A percentile compares a stretch with the other conserved stretches of the same genome.
phyloP scores from a whole-genome alignment of 2,113 vertebrate genomes.

The Chaetorhynchus papuensis region DNA sequence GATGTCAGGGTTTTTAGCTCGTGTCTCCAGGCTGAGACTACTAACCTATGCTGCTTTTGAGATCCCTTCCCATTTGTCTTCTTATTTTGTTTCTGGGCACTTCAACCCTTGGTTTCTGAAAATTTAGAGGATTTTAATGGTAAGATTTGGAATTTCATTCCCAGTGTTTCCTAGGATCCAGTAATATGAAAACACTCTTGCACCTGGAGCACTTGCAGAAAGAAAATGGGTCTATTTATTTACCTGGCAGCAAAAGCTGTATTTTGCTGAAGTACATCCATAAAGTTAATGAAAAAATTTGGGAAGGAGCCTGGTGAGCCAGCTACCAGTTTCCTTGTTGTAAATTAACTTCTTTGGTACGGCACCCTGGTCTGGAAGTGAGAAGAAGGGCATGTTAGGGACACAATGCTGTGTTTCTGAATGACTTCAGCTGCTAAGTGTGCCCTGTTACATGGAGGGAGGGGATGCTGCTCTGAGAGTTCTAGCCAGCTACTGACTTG shows the following conservation, averaged over 20 bases:
- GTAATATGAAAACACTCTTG: background rate
- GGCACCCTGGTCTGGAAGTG: background rate
- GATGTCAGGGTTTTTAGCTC: background rate
- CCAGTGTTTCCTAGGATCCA: background rate
- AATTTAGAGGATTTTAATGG: background rate
- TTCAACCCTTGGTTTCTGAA: background rate
- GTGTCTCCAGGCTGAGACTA: background rate
- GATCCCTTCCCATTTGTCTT: background rate
- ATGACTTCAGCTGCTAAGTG: background rate
- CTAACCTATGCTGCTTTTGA: background rate
- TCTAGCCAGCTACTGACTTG: background rate
- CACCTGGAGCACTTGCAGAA: background rate
- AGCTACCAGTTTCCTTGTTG: background rate
- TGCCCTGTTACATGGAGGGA: background rate
- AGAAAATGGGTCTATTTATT: background rate
- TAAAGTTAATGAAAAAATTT: background rate
- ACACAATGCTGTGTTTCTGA: background rate
- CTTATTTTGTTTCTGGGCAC: background rate
- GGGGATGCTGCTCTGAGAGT: background rate
- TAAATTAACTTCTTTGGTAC: background rate
- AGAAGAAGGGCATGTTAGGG: background rate
- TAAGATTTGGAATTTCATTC: background rate
- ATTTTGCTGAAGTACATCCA: background rate
- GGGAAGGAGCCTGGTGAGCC: background rate
- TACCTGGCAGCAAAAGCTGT: background rate